Evolutionary conservation across 2,797 vertebrate species (phyloP).

Genomic region (Notamacropus eugenii): DNA sequence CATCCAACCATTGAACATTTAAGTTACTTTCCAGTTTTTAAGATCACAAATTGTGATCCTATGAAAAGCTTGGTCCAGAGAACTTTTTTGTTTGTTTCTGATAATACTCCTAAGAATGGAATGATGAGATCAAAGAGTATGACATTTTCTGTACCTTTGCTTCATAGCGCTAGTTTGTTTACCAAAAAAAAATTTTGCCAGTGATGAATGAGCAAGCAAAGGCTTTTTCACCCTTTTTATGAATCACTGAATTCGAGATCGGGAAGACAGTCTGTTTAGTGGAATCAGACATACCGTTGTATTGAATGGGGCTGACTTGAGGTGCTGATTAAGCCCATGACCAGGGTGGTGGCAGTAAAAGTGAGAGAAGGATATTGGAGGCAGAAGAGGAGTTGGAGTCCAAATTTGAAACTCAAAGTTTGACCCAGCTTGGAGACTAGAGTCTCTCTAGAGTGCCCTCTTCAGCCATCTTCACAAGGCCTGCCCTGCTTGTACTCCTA

Average conservation of each 20-base stretch:
- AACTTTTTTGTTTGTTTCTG: not conserved
- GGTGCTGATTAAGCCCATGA: not conserved
- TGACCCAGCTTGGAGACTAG: not conserved
- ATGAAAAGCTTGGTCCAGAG: not conserved
- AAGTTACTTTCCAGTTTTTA: not conserved
- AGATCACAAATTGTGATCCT: not conserved
- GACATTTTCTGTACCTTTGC: not conserved
- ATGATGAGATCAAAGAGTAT: not conserved
- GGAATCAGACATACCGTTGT: not conserved
- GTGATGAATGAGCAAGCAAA: not conserved
- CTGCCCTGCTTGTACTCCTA: not conserved
- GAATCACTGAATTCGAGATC: slow-evolving; percentile 1
- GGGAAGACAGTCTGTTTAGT: slow-evolving; percentile 2
- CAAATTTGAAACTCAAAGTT: not conserved
- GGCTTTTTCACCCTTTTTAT: slow-evolving; percentile 23
- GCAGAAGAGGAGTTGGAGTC: not conserved
- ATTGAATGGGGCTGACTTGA: not conserved
- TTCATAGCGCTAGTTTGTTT: not conserved
- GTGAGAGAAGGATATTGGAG: not conserved
- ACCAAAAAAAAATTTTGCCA: not conserved
- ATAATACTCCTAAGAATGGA: not conserved
- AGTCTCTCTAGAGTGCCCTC: not conserved
- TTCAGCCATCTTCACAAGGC: not conserved
- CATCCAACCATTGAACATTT: not conserved
- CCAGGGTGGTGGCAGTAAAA: not conserved